These are phyloP conservation scores for Drosophila subquinaria DNA, from an alignment of 2,888 invertebrate genomes.

Conservation along the genomic window DNA sequence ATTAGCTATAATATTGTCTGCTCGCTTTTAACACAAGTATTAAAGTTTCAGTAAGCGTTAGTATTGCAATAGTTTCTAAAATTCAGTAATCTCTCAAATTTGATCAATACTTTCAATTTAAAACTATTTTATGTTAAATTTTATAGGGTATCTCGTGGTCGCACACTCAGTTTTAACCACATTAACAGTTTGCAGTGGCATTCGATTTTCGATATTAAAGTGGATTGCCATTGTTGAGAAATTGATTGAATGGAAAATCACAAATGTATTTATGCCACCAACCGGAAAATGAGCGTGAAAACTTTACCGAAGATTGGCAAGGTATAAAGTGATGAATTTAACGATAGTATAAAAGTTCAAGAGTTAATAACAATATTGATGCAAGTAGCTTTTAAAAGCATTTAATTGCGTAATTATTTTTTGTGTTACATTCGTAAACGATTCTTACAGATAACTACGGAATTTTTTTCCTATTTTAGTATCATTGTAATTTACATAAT, in stretches of 20 bases:
- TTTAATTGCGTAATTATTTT: too few species aligned
- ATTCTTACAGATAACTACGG: background rate
- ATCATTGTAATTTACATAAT: background rate
- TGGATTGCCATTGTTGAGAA: conserved; percentile 23
- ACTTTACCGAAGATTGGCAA: background rate
- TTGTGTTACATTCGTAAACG: too few species aligned
- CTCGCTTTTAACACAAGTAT: too few species aligned
- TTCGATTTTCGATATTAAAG: conserved; percentile 23
- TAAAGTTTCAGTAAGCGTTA: too few species aligned
- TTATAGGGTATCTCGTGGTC: conserved; percentile 2
- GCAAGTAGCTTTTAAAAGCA: background rate
- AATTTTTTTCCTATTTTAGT: background rate
- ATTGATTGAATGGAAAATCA: conserved; percentile 17
- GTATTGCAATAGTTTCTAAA: too few species aligned
- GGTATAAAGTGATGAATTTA: background rate
- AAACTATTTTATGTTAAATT: too few species aligned
- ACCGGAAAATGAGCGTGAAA: conserved; percentile 7
- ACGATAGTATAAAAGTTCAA: background rate
- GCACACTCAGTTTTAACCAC: background rate
- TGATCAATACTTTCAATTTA: too few species aligned
- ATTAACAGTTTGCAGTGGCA: conserved; percentile 2
- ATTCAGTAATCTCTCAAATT: too few species aligned
- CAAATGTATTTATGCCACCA: conserved; percentile 17
- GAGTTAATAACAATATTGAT: background rate
- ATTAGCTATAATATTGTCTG: too few species aligned